Evolutionary conservation across 2,797 vertebrate genomes (phyloP).

Genomic region (Austrolebias charrua): DNA sequence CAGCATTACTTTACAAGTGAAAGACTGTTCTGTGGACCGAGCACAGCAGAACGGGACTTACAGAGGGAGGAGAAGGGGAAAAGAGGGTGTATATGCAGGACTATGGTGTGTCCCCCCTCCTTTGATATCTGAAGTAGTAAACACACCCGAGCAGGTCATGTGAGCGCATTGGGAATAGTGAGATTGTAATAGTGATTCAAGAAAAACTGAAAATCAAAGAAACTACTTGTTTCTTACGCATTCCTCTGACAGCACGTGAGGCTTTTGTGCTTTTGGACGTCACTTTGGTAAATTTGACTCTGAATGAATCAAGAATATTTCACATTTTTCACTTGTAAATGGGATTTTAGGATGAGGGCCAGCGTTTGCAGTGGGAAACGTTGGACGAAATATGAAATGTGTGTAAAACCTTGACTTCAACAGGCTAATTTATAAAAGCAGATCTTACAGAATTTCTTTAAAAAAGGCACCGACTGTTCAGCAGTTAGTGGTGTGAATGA

Average conservation of each 20-base stretch:
- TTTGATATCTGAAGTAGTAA: slow-evolving; percentile 27
- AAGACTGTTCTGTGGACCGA: slow-evolving; percentile 39
- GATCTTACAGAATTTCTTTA: too few relatives aligned
- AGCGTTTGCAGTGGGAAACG: too few relatives aligned
- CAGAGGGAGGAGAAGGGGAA: slow-evolving; percentile 28
- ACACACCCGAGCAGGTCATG: slow-evolving; percentile 29
- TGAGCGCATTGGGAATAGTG: slow-evolving; percentile 13
- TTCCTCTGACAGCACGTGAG: background rate
- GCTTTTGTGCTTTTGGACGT: background rate
- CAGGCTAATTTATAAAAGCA: too few relatives aligned
- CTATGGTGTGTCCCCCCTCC: slow-evolving; percentile 28
- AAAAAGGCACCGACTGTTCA: too few relatives aligned
- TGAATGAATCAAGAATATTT: too few relatives aligned
- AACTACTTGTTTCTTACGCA: background rate
- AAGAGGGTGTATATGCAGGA: slow-evolving; percentile 44
- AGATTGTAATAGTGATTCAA: background rate
- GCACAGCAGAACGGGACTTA: slow-evolving; percentile 10
- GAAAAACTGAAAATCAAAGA: background rate
- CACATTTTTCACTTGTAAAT: too few relatives aligned
- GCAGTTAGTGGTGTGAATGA: too few relatives aligned
- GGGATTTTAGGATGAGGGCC: too few relatives aligned
- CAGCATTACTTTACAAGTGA: slow-evolving; percentile 42
- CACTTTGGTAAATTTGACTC: too few relatives aligned
- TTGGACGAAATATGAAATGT: too few relatives aligned
- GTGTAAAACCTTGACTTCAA: too few relatives aligned